Conservation (phyloP, 2,113 vertebrate species). For the Engraulis encrasicolus region DNA sequence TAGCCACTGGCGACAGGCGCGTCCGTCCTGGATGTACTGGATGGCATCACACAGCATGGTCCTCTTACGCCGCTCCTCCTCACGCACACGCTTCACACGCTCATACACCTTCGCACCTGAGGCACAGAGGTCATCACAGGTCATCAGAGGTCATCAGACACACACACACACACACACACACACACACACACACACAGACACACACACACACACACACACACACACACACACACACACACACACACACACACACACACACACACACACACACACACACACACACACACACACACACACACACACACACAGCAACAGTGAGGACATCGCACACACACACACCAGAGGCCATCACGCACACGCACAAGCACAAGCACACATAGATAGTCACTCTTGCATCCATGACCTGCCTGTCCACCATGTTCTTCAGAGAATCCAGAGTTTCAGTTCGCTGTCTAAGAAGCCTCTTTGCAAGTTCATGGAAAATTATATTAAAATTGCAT, state of each 20-base stretch:
- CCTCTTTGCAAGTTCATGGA: no score
- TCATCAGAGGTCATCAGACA: conserved; percentile 19
- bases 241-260: conserved; percentile 26
- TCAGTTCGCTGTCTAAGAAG: background rate
- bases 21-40: conserved; percentile 95
- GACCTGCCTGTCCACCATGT: no score
- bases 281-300: conserved; percentile 17
- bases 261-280: no score
- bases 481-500: no score
- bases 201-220: background rate
- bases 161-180: background rate
- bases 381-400: background rate
- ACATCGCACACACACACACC: no score
- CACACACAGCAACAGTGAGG: background rate
- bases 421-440: background rate
- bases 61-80: conserved; percentile 91
- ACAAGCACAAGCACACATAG: no score
- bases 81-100: conserved; percentile 84
- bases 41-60: conserved; percentile 94
- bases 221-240: no score
- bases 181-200: no score
- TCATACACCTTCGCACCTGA: conserved; percentile 94
- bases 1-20: conserved; percentile 97
- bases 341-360: background rate
- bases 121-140: no score